A percentile compares a stretch with the other conserved stretches of the same genome.
These are phyloP conservation scores for Oryzaephilus surinamensis DNA, from an alignment of 1,140 invertebrate species.

Conservation along the genomic window DNA sequence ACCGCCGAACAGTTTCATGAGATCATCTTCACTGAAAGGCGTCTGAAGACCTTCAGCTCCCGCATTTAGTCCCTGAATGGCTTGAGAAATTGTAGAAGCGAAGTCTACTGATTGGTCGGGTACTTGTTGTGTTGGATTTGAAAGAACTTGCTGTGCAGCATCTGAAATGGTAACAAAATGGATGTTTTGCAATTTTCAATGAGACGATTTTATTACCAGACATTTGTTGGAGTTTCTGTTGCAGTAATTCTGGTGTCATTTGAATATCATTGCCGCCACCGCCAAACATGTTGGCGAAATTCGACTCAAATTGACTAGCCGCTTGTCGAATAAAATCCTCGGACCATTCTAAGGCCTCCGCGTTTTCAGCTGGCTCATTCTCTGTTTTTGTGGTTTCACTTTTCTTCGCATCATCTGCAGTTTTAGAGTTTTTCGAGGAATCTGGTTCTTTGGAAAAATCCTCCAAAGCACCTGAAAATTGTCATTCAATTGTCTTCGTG, in stretches of 20 bases:
- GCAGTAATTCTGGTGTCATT: constrained; percentile 24
- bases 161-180: constrained; percentile 15
- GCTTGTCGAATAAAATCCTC: constrained; percentile 53
- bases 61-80: constrained; percentile 35
- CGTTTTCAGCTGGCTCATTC: constrained; percentile 11
- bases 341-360: constrained; percentile 39
- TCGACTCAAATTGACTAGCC: constrained; percentile 49
- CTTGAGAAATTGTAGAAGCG: constrained; percentile 32
- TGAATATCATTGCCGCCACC: constrained; percentile 34
- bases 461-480: constrained; percentile 42
- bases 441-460: constrained; percentile 39
- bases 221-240: constrained; percentile 30
- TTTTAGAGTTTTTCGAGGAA: too few species aligned
- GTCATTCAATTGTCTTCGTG: too few species aligned
- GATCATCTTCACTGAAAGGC: constrained; percentile 42
- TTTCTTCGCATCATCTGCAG: too few species aligned
- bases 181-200: too few species aligned
- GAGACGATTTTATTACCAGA: too few species aligned
- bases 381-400: constrained; percentile 17
- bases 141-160: constrained; percentile 29
- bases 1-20: constrained; percentile 43
- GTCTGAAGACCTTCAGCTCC: constrained; percentile 41
- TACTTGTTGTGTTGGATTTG: constrained; percentile 26
- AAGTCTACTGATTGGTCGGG: constrained; percentile 25
- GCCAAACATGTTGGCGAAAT: constrained; percentile 45